Percentiles rank a stretch among this genome's conserved stretches.
Conservation (phyloP, 2,888 invertebrate species). For the Malacosoma neustria region DNA sequence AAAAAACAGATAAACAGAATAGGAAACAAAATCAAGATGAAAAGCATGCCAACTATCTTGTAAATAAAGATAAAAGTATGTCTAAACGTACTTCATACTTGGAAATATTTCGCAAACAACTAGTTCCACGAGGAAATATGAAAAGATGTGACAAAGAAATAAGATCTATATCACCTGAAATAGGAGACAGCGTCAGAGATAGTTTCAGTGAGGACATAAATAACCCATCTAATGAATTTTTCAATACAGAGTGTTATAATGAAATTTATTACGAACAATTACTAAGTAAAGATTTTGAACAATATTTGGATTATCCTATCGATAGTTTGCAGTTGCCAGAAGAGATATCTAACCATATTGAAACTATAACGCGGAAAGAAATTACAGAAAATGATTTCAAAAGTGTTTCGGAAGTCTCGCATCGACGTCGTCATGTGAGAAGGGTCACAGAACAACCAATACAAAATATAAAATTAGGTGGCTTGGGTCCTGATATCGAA, state of each 20-base stretch:
- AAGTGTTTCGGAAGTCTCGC: slow-evolving; percentile 54
- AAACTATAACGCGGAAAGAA: slow-evolving; percentile 22
- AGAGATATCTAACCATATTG: slow-evolving; percentile 13
- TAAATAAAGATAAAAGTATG: slow-evolving; percentile 40
- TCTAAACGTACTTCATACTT: slow-evolving; percentile 39
- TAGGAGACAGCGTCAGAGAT: slow-evolving; percentile 58
- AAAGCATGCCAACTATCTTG: slow-evolving; percentile 33
- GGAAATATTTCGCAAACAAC: slow-evolving; percentile 56
- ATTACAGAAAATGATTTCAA: slow-evolving; percentile 34
- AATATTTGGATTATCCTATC: slow-evolving; percentile 37
- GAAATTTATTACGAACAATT: slow-evolving; percentile 60
- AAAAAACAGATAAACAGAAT: slow-evolving; percentile 18
- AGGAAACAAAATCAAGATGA: slow-evolving; percentile 23
- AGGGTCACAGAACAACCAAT: slow-evolving; percentile 34
- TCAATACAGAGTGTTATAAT: slow-evolving; percentile 57
- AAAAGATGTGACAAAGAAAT: slow-evolving; percentile 32
- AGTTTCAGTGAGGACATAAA: slow-evolving; percentile 40
- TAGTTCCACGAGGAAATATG: slow-evolving; percentile 22
- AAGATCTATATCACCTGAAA: slow-evolving; percentile 56
- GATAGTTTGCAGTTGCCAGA: slow-evolving; percentile 29
- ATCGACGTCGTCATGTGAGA: slow-evolving; percentile 31
- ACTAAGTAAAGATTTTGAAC: slow-evolving; percentile 32
- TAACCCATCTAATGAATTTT: slow-evolving; percentile 36
- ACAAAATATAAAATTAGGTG: slow-evolving; percentile 48
- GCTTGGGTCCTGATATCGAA: slow-evolving; percentile 58